Base-by-base conservation (phyloP, 1,140 invertebrate genomes). In the Aphidius ervi region DNA sequence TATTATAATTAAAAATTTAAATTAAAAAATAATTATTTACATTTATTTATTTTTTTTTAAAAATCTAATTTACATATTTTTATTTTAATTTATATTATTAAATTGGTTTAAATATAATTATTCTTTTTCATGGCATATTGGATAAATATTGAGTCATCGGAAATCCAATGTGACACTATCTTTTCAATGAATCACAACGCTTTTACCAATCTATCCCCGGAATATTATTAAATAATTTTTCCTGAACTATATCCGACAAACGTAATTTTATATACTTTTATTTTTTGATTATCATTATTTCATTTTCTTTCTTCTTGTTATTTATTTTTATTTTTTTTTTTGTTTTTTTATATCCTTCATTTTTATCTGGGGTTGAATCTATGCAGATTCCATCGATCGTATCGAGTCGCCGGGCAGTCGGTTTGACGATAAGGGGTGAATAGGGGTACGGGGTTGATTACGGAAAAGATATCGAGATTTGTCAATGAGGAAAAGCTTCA, bases 371-470 rank as follows among this genome's bases (percentile, higher is more conserved):
- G 23, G 63, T 61, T 59, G 68, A 65, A 69, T 67, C 68, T 67
- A 70, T 71, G 68, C 68, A 71, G 70, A 71, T 71, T 71, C 67
- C 60, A 71, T 71, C 70, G 66, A 71, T 71, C 61, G 61, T 56
- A 61, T 64, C 50, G 46, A 49, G 50, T 54, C 50, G 40, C 53
- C 50, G 53, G 47, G 39, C 39, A 55, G 40, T 37, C 40, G 53
- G 23, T 16, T 42, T 20, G 43, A 9, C 8, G n/a, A 48, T n/a
- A 16, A 20, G n/a, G 10, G 46, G n/a, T 8, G 46, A 31, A 31
- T 31, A 31, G 46, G 39, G 46, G 37, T 39, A 37, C 37, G 46
- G 48, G 39, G 9, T 9, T 9, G 6, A 37, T 42, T 23, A 20
- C 16, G 49, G 5, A 16, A 53, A 16, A 63, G 63, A 70, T 60